Evolutionary conservation across 1,140 invertebrate species (phyloP), one percentile per base, ranked within the genome.

Genomic region (Nasonia longicornis): DNA sequence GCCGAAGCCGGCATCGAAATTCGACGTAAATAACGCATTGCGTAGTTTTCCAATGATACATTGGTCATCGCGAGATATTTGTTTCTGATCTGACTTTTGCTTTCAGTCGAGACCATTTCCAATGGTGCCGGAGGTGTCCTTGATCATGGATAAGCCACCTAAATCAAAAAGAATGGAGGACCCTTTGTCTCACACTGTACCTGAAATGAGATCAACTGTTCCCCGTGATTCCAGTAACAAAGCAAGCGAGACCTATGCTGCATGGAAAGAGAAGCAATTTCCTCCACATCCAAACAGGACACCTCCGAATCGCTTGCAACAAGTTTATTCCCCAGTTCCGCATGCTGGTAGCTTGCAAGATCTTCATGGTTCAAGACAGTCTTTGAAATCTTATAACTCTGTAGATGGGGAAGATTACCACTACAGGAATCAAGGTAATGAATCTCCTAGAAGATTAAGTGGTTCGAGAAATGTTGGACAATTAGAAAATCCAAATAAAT

Each of bases 101-200:
- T 86, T 87, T 75, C 58, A 88, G 87, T 70, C 72, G 14, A 80
- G 85, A 42, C 75, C 84, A 52, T 38, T 77, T 58, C 87, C 87
- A 38, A 84, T 84, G 35, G 87, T 88, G 7, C 87, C 87, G 22
- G 87, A 88, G 76, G 84, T 88, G 58, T 88, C 87, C 35, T 82
- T 88, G 29, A 86, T 88, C 48, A 85, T 87, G 67, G 87, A 87
- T 31, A 88, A 86, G 77, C 66, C 83, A 35, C 10, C 29, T 29
- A 11, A 64, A 38, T 20, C 35, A 22, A 58, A 6, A 45, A 76
- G 42, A 48, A 69, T 64, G 1, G 26, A 84, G 26, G 16, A 75
- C 69, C n/a, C 22, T 42, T 14, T 26, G n/a, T n/a, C 52, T 7
- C 16, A 66, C 52, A 72, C 72, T 31, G 29, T 66, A 20, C 2